Base-by-base conservation (phyloP, 35 echinoderm and acorn worm genomes). In the Ptychodera flava region DNA sequence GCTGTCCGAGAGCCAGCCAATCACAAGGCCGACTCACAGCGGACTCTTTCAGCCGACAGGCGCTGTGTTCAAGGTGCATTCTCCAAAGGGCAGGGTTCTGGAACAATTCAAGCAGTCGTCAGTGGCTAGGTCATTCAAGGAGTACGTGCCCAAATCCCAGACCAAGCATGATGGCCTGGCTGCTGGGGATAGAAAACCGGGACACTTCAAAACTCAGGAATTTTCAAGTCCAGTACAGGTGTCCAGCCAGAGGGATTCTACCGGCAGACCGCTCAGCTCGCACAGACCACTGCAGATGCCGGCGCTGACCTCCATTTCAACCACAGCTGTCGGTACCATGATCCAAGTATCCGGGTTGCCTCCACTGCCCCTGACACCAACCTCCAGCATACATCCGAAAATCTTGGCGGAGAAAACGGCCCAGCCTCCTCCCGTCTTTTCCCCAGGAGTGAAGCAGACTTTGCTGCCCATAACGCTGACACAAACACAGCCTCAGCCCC, bases 21-120 rank as follows among this genome's bases (percentile, higher is more conserved):
- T 81, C 29, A 78, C 92, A 32, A 81, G 92, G 12, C 92, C 92
- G 22, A 85, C 81, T 33, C 77, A 85, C 27, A 76, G 84, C 0
- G 89, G 84, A 35, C 88, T 85, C 28, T 94, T 94, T 33, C 92
- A 94, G 38, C 92, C 92, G 28, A 94, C 85, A 30, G 92, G 95
- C 1, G 92, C 95, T 0, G 95, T 97, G 33, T 97, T 97, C 36
- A 97, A 97, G 82, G 95, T 90, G 12, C 95, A 97, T 37, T 93
- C 95, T 2, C 92, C 92, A 0, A 76, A 92, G 15, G 87, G 85
- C 30, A 75, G 81, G 37, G 83, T 45, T 30, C 84, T 64, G 45
- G 45, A 64, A 64, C 45, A 64, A 64, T 64, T 64, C 45, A 64
- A 64, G 45, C 6, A 12, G 45, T 64, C 45, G 6, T 6, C 45